These are phyloP conservation scores for Anoura caudifer DNA, from an alignment of 2,113 vertebrate species.

Conservation along the genomic window DNA sequence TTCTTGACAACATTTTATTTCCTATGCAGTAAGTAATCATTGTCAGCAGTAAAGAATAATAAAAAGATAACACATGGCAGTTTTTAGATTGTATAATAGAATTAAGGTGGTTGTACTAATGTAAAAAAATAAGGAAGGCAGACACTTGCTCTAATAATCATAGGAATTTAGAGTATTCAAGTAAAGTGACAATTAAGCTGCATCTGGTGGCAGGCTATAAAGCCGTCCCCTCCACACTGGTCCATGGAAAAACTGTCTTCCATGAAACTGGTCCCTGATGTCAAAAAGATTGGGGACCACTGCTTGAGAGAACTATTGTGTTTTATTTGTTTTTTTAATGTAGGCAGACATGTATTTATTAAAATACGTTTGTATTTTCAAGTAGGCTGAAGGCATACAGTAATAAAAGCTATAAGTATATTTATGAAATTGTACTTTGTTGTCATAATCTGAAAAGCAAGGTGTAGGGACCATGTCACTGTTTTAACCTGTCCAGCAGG, in stretches of 20 bases:
- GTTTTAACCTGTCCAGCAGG: not conserved
- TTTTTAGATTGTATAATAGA: constrained; percentile 61
- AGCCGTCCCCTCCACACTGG: too few species aligned
- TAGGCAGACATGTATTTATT: not conserved
- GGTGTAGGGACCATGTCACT: not conserved
- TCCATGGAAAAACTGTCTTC: too few species aligned
- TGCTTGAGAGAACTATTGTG: not conserved
- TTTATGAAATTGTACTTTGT: not conserved
- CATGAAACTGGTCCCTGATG: too few species aligned
- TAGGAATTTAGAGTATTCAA: not conserved
- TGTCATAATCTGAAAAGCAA: not conserved
- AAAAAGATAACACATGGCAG: constrained; percentile 70
- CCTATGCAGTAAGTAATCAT: constrained; percentile 74
- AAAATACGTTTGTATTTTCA: constrained; percentile 11
- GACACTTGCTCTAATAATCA: not conserved
- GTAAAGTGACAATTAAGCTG: not conserved
- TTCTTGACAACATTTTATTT: constrained; percentile 75
- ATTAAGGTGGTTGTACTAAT: constrained; percentile 56
- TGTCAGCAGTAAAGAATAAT: constrained; percentile 74
- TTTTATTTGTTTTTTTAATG: not conserved
- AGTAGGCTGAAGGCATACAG: not conserved
- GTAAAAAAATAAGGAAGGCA: constrained; percentile 21
- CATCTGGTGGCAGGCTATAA: too few species aligned
- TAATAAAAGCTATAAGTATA: not conserved
- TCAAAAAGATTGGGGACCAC: too few species aligned